A percentile compares a stretch with the other conserved stretches of the same genome.
Conservation (phyloP, 2,888 invertebrate species). For the Drosophila buzzatii region DNA sequence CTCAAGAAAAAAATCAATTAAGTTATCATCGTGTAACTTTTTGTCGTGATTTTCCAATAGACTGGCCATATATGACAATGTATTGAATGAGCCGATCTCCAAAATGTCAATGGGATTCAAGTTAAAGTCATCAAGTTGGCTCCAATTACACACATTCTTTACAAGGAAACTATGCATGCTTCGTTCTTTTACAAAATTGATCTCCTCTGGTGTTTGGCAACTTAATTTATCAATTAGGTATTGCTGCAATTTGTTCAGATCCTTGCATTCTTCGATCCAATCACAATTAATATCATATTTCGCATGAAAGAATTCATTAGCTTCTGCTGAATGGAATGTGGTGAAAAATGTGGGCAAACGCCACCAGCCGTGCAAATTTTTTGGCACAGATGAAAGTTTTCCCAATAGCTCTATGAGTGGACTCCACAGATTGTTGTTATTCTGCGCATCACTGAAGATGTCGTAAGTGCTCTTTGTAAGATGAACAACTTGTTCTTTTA, state of each 20-base stretch:
- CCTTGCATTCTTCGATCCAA: not conserved
- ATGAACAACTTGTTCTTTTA: slow-evolving; percentile 1
- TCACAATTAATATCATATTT: slow-evolving; percentile 9
- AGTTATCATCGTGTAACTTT: slow-evolving; percentile 1
- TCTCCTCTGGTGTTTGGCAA: slow-evolving; percentile 4
- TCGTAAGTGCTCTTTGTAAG: slow-evolving; percentile 7
- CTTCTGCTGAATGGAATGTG: not conserved
- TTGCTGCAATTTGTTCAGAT: slow-evolving; percentile 1
- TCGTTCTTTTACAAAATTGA: not conserved
- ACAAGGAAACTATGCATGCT: slow-evolving; percentile 9
- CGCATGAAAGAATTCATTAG: slow-evolving; percentile 1
- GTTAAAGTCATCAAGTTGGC: slow-evolving; percentile 10
- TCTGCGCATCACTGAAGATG: not conserved
- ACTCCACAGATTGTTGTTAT: not conserved
- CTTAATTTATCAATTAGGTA: slow-evolving; percentile 8
- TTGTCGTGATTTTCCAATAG: slow-evolving; percentile 1
- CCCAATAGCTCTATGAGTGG: not conserved
- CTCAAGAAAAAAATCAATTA: not conserved
- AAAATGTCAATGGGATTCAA: slow-evolving; percentile 14
- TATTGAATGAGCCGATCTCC: not conserved
- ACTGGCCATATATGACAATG: not conserved
- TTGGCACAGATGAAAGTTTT: slow-evolving; percentile 4
- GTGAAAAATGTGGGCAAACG: slow-evolving; percentile 16
- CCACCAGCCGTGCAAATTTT: slow-evolving; percentile 18
- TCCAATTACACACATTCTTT: slow-evolving; percentile 1